Base-by-base conservation (phyloP, 2,888 invertebrate genomes). In the Watsonalla cultraria region DNA sequence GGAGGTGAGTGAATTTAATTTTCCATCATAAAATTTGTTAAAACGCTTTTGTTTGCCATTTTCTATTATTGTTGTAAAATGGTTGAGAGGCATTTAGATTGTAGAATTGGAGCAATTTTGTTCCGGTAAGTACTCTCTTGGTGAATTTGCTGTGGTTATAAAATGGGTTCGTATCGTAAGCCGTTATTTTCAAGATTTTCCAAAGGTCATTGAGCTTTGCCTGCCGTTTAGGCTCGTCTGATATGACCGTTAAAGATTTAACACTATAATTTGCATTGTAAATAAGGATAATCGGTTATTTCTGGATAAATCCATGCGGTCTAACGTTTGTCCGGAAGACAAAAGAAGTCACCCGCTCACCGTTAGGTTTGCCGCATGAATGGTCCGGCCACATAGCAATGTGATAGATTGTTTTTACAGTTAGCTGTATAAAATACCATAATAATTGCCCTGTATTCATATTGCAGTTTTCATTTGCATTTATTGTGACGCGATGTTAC, bases 121-220 rank as follows among this genome's bases (percentile, higher is more conserved):
- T 60, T 37, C 37, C 51, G 67, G 72, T 72, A 49, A 74, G 70
- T 71, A 54, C 34, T 33, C 61, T 53, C 53, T 47, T 35, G 54
- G 55, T 58, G 34, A 46, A 56, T 60, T 59, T 59, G 45, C 47
- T 46, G 61, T 66, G 63, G 66, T 61, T 65, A 46, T 59, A 61
- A 60, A 62, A 64, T 59, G 60, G 55, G 59, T 68, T 64, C 59
- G 63, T 62, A 59, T 42, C 56, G 62, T 65, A 70, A 70, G 85
- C 89, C 89, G 89, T 90, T 90, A 90, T 83, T 88, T 90, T 88
- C 78, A 85, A 87, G 80, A 86, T 85, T 78, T 74, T 74, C 60
- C 68, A 68, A 72, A 78, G 89, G 89, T 90, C 89, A 89, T 77
- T 84, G 89, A 64, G 86, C 89, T 75, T 68, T 62, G 72, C 62